Evolutionary conservation across 2,797 vertebrate genomes (phyloP), one percentile per base, ranked within the genome.

Genomic region (Rachycentron canadum): DNA sequence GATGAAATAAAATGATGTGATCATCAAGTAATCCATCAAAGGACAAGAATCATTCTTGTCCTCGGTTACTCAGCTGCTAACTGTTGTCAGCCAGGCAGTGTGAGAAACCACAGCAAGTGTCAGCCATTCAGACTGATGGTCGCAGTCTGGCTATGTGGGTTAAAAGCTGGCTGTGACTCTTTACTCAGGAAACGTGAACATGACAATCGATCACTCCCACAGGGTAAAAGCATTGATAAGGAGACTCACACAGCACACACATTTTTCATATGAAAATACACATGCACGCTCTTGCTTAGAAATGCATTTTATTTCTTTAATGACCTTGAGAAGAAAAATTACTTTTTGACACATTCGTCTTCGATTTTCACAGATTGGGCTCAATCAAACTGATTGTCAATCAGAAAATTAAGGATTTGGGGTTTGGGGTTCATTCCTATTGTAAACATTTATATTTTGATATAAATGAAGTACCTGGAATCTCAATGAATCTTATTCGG

Each of bases 171-270:
- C 76, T 69, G 47, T 67, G 78, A 17, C 47, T 69, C 63, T 78
- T 73, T 63, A 82, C 76, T 49, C 69, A 66, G 79, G 66, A 76
- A 72, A 73, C 58, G 73, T 17, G 9, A 82, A 73, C 60, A 63
- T 13, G 4, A 25, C 52, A 30, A 91, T 87, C 19, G 25, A 87
- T 91, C 77, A 61, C 73, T 70, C 64, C 83, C 79, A 84, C 69
- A 47, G 74, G 82, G 58, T 11, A 28, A 65, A 40, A 1, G 2
- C 58, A 88, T 76, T 69, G 78, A 82, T 71, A n/a, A 53, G 17
- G 32, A 65, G 25, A 66, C 53, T 40, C 73, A 61, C 53, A 32
- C 59, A 17, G 59, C 2, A 60, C 47, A 72, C 32, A 43, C 52
- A 71, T 43, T 62, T 26, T 57, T 73, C 23, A 78, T 26, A 61